These are phyloP conservation scores for Lemur catta DNA, from an alignment of 2,797 vertebrate genomes.

Conservation along the genomic window DNA sequence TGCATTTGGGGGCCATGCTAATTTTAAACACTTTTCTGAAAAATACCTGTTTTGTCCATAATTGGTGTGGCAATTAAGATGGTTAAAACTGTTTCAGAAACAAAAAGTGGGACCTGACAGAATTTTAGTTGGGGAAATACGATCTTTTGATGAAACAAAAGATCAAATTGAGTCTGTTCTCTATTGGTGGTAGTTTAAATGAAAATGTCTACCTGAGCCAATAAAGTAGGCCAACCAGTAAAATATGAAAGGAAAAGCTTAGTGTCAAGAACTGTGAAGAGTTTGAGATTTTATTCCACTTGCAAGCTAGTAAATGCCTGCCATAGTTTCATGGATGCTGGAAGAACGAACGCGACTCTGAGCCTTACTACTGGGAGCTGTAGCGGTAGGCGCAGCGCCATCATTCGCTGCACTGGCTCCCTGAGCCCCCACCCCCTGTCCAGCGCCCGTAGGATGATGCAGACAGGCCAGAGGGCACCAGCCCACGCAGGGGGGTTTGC, in stretches of 20 bases:
- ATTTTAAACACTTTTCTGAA: neutral
- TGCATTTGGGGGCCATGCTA: neutral
- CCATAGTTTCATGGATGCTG: neutral
- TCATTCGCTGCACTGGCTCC: neutral
- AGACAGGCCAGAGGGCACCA: neutral
- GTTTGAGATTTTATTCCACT: neutral
- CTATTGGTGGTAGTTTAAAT: neutral
- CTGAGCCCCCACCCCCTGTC: neutral
- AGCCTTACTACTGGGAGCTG: neutral
- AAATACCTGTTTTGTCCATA: neutral
- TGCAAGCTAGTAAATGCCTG: neutral
- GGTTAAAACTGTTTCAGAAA: constrained; percentile 1
- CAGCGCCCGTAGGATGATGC: neutral
- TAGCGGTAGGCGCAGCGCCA: neutral
- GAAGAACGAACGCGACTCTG: neutral
- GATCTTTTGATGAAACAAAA: neutral
- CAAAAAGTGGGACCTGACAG: neutral
- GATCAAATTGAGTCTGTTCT: neutral
- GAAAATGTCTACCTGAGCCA: constrained; percentile 31
- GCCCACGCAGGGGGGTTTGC: neutral
- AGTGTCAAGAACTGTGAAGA: neutral
- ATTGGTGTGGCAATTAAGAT: neutral
- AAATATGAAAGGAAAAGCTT: constrained; percentile 55
- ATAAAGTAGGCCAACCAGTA: constrained; percentile 56
- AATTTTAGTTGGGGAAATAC: neutral